Evolutionary conservation across 2,797 vertebrate genomes (phyloP), one percentile per base, ranked within the genome.

Genomic region (Acipenser transmontanus): DNA sequence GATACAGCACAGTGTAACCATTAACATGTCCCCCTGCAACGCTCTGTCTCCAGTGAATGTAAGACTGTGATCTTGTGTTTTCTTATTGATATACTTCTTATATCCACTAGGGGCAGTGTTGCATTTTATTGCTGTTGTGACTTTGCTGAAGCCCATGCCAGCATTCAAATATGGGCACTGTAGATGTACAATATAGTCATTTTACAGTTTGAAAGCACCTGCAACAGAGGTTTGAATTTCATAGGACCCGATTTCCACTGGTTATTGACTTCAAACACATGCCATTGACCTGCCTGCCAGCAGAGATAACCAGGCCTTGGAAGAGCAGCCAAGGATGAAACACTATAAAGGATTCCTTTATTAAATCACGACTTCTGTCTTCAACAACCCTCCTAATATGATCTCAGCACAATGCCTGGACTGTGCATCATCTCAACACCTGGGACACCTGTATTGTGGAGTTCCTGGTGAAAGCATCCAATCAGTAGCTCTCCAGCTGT

Each of bases 351-450:
- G 6, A 14, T 50, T 64, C n/a, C 63, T 13, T 51, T 34, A 50
- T 7, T 7, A 14, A 60, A 59, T 13, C 48, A 50, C 49, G 10
- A n/a, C 66, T 34, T 67, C 60, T 60, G 49, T 7, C 12, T 17
- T 14, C 4, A 4, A 12, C 59, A 1, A 6, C 54, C 12, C 59
- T 13, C 54, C 12, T 13, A 34, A 34, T 61, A 9, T 49, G 17
- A 47, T 14, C 50, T 12, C 49, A 49, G 50, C 17, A 67, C 66
- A 67, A 62, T 17, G 60, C 59, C 59, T 52, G 50, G 17, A 61
- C 62, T 67, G 66, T 61, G 14, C 61, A 14, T n/a, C 60, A 50
- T 49, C 12, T n/a, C 34, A 34, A 67, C 59, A 67, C 66, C 66
- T 62, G 66, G 34, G 34, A 34, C 34, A 34, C 34, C 34, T 34